Percentiles rank a stretch among this genome's conserved stretches.
phyloP scores from a whole-genome alignment of 2,113 vertebrate species.

The chimpanzee (Pan troglodytes) region DNA sequence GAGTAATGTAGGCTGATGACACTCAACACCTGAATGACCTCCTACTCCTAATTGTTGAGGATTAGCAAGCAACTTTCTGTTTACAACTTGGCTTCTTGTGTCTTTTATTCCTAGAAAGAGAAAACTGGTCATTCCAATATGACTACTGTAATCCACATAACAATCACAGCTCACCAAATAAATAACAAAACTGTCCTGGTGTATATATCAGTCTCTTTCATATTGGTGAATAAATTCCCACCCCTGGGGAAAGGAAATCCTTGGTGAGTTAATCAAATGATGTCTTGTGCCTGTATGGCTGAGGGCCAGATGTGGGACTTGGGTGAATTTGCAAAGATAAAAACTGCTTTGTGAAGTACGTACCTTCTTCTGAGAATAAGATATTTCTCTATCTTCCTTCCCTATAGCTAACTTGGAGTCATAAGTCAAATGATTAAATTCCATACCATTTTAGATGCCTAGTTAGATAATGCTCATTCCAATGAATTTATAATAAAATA shows the following conservation, averaged over 20 bases:
- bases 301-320: not conserved
- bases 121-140: not conserved
- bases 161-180: not conserved
- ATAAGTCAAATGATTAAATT: not conserved
- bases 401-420: not conserved
- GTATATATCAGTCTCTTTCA: not conserved
- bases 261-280: not conserved
- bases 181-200: not conserved
- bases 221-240: not conserved
- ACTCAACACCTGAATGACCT: not conserved
- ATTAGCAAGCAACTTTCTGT: not conserved
- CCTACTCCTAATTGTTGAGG: not conserved
- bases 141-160: not conserved
- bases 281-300: not conserved
- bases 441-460: not conserved
- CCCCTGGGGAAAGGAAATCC: not conserved
- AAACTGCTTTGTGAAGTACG: not conserved
- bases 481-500: not conserved
- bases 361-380: not conserved
- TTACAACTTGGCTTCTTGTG: not conserved
- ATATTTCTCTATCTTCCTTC: not conserved
- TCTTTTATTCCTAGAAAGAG: conserved; percentile 14
- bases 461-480: not conserved
- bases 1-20: too few relatives aligned
- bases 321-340: not conserved